Evolutionary conservation across 2,888 invertebrate genomes (phyloP).

Genomic region (Ectemnius cavifrons): DNA sequence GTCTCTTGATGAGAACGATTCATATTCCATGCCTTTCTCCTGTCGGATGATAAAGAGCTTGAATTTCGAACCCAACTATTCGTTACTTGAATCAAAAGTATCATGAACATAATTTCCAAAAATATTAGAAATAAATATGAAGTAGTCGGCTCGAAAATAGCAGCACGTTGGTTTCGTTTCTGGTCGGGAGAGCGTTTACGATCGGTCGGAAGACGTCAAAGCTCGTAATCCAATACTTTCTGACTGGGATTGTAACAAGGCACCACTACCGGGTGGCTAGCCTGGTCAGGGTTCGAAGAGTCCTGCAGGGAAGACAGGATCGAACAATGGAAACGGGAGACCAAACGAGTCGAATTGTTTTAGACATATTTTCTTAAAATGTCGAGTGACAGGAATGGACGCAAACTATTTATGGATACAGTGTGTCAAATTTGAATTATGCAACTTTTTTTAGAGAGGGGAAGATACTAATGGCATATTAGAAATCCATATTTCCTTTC

Average conservation of each 20-base stretch:
- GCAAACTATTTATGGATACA: no score
- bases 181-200: slow-evolving; percentile 13
- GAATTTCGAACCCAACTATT: no score
- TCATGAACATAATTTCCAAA: no score
- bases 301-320: slow-evolving; percentile 35
- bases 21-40: background rate
- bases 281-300: slow-evolving; percentile 44
- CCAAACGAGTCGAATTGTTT: slow-evolving; percentile 52
- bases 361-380: slow-evolving; percentile 39
- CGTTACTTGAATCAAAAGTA: no score
- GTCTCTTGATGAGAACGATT: slow-evolving; percentile 17
- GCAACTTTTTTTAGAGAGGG: no score
- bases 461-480: no score
- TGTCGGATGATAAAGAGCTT: background rate
- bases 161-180: background rate
- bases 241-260: slow-evolving; percentile 57
- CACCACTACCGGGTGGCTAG: slow-evolving; percentile 61
- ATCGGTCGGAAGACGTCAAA: slow-evolving; percentile 66
- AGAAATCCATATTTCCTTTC: no score
- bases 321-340: slow-evolving; percentile 61
- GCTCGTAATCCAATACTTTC: slow-evolving; percentile 73
- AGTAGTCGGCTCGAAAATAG: no score
- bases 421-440: no score
- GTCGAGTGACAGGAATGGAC: slow-evolving; percentile 33
- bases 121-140: no score